Evolutionary conservation across 1,140 invertebrate species (phyloP).

Genomic region (Drosophila pruinosa): DNA sequence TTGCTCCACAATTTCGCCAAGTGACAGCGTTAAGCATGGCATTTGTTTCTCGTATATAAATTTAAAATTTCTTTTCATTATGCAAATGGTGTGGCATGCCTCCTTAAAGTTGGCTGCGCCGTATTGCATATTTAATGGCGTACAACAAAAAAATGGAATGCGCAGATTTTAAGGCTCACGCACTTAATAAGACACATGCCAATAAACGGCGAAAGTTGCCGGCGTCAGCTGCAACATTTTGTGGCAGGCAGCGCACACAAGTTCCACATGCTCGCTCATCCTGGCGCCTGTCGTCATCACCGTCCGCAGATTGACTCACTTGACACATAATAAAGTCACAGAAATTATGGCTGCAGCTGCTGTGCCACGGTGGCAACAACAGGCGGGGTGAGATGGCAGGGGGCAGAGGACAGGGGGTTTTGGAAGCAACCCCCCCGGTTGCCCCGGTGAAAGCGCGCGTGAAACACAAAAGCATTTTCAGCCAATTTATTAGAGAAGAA

Average conservation of each 20-base stretch:
- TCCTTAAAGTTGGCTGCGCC: slow-evolving; percentile 46
- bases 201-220: slow-evolving; percentile 61
- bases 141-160: slow-evolving; percentile 8
- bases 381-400: background rate
- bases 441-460: slow-evolving; percentile 75
- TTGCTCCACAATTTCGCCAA: slow-evolving; percentile 42
- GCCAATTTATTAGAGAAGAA: slow-evolving; percentile 65
- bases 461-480: slow-evolving; percentile 76
- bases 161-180: slow-evolving; percentile 34
- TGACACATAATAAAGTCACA: slow-evolving; percentile 79
- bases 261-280: background rate
- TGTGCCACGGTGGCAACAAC: slow-evolving; percentile 4
- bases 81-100: slow-evolving; percentile 49
- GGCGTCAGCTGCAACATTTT: slow-evolving; percentile 9
- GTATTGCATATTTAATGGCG: slow-evolving; percentile 63
- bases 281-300: slow-evolving; percentile 23
- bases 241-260: slow-evolving; percentile 49
- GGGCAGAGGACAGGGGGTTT: background rate
- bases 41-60: slow-evolving; percentile 3
- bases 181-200: slow-evolving; percentile 62
- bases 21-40: slow-evolving; percentile 55
- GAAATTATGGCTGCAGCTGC: slow-evolving; percentile 76
- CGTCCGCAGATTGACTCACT: slow-evolving; percentile 75
- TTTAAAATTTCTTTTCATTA: slow-evolving; percentile 39
- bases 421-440: slow-evolving; percentile 23